Evolutionary conservation across 2,797 vertebrate species (phyloP).

Genomic region (Pangasius mekongensis): DNA sequence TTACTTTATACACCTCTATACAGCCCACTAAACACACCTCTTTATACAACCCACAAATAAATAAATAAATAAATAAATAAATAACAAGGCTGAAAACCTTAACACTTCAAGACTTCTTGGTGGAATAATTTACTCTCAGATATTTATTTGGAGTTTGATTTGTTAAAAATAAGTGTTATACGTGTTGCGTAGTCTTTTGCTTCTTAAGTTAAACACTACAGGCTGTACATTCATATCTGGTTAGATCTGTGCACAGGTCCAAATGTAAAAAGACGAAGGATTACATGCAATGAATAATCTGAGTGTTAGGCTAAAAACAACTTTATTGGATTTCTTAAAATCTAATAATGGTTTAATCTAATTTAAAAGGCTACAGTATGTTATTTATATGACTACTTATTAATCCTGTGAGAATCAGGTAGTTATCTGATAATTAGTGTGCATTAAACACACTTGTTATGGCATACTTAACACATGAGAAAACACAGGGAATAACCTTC

Average conservation of each 20-base stretch:
- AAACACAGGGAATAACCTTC: neutral
- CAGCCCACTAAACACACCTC: no score
- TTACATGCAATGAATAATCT: neutral
- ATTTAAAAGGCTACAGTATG: neutral
- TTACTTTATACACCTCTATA: neutral
- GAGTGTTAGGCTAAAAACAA: neutral
- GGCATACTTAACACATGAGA: neutral
- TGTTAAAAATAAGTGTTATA: neutral
- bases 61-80: neutral
- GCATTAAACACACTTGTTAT: neutral
- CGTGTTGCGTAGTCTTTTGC: neutral
- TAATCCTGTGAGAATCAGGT: neutral
- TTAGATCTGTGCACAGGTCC: neutral
- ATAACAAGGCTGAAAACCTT: neutral
- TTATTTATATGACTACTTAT: neutral
- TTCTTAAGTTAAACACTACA: neutral
- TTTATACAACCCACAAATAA: neutral
- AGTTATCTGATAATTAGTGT: neutral
- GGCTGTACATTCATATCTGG: neutral
- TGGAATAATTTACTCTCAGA: neutral
- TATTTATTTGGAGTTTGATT: neutral
- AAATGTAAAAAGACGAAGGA: neutral
- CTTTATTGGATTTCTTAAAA: neutral
- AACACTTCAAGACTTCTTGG: neutral
- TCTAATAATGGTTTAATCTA: neutral